Percentiles rank a stretch among this genome's conserved stretches.
phyloP scores from a whole-genome alignment of 2,113 vertebrate species.

The Corydoras maculifer region DNA sequence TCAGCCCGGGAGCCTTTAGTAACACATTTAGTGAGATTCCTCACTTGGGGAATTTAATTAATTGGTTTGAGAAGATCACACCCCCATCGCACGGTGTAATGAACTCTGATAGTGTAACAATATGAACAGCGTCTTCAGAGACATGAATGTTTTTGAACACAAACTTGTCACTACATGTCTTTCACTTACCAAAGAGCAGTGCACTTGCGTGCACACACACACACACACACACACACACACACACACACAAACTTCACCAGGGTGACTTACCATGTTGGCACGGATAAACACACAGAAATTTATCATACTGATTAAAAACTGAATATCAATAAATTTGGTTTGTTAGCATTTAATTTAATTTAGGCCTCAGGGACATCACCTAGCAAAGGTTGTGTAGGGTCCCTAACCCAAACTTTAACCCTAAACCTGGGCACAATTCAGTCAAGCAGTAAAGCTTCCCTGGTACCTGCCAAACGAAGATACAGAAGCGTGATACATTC shows the following conservation, averaged over 20 bases:
- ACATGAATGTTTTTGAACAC: slow-evolving; percentile 43
- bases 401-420: too few relatives aligned
- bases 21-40: slow-evolving; percentile 4
- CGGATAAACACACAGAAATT: too few relatives aligned
- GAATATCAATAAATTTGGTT: too few relatives aligned
- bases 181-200: slow-evolving; percentile 40
- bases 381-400: too few relatives aligned
- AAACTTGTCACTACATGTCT: slow-evolving; percentile 62
- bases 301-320: too few relatives aligned
- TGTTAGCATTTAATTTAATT: too few relatives aligned
- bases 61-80: slow-evolving; percentile 33
- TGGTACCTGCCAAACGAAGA: too few relatives aligned
- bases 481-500: too few relatives aligned
- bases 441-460: too few relatives aligned
- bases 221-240: background rate
- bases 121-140: slow-evolving; percentile 44
- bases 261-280: background rate
- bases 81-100: slow-evolving; percentile 5
- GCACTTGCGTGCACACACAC: slow-evolving; percentile 23
- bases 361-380: too few relatives aligned
- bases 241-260: slow-evolving; percentile 2
- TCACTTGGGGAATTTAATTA: slow-evolving; percentile 50
- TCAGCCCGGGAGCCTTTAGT: background rate
- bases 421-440: too few relatives aligned
- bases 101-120: slow-evolving; percentile 44